Conservation (phyloP, 92 coral and sea anemone genomes). For the Nematostella vectensis region DNA sequence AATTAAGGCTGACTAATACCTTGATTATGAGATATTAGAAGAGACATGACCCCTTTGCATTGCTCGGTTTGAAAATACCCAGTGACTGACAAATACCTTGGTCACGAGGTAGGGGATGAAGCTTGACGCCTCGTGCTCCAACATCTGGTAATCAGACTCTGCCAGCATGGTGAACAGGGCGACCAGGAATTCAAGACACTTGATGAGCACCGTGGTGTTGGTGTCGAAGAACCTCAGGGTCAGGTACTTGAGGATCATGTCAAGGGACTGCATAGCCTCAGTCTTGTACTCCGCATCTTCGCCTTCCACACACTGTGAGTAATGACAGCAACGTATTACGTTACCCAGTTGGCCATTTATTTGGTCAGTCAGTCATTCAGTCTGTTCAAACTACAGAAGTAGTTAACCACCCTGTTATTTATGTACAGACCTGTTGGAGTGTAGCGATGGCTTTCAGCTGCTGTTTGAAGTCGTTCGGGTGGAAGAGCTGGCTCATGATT, state of each 20-base stretch:
- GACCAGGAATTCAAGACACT: conserved; percentile 86
- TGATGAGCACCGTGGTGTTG: conserved; percentile 91
- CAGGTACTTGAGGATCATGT: conserved; percentile 80
- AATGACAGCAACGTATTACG: too few species aligned
- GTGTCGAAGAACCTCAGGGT: conserved; percentile 94
- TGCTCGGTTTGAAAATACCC: too few species aligned
- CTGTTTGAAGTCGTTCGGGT: conserved; percentile 74
- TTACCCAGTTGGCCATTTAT: too few species aligned
- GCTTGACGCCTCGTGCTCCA: conserved; percentile 89
- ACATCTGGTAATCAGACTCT: conserved; percentile 72
- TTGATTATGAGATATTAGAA: too few species aligned
- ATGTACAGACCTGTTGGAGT: conserved; percentile 76
- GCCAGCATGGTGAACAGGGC: conserved; percentile 72
- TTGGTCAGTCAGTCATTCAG: too few species aligned
- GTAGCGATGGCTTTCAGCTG: conserved; percentile 71
- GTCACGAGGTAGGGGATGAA: conserved; percentile 86
- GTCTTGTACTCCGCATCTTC: conserved; percentile 62
- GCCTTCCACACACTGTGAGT: conserved; percentile 49
- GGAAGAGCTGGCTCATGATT: conserved; percentile 65
- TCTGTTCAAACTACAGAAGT: too few species aligned
- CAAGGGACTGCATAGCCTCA: conserved; percentile 77
- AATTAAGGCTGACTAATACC: too few species aligned
- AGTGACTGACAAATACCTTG: conserved; percentile 64
- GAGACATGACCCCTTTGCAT: too few species aligned
- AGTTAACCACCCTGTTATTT: too few species aligned